These are phyloP conservation scores for Protonemura montana DNA, from an alignment of 2,888 invertebrate genomes.

Conservation along the genomic window DNA sequence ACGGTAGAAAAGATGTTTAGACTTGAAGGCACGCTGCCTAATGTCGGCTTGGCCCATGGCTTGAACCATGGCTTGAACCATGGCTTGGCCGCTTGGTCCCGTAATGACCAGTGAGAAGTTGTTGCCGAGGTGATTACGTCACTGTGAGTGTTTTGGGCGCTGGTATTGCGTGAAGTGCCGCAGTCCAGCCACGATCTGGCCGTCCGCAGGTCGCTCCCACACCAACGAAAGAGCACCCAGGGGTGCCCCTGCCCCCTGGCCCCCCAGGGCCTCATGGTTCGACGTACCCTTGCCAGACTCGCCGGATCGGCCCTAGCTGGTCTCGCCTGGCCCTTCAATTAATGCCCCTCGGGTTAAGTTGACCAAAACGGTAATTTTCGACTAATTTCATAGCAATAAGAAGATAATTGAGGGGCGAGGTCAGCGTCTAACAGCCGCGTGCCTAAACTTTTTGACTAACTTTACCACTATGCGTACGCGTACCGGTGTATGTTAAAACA, in stretches of 20 bases:
- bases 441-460: background rate
- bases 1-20: background rate
- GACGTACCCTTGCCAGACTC: too few species aligned
- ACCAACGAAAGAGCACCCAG: background rate
- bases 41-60: background rate
- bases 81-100: too few species aligned
- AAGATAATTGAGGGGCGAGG: conserved; percentile 4
- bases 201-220: background rate
- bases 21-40: background rate
- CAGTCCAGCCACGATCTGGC: background rate
- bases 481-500: background rate
- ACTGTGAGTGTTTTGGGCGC: conserved; percentile 14
- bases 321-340: background rate
- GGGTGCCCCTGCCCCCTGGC: background rate
- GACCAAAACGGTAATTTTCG: background rate
- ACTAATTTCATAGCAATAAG: conserved; percentile 5
- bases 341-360: background rate
- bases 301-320: too few species aligned
- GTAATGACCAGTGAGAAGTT: conserved; percentile 20
- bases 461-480: background rate
- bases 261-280: too few species aligned
- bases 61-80: too few species aligned
- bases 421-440: background rate
- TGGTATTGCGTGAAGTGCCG: background rate
- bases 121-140: background rate